Base-by-base conservation (phyloP, 2,888 invertebrate species). In the Ormyrus pomaceus region DNA sequence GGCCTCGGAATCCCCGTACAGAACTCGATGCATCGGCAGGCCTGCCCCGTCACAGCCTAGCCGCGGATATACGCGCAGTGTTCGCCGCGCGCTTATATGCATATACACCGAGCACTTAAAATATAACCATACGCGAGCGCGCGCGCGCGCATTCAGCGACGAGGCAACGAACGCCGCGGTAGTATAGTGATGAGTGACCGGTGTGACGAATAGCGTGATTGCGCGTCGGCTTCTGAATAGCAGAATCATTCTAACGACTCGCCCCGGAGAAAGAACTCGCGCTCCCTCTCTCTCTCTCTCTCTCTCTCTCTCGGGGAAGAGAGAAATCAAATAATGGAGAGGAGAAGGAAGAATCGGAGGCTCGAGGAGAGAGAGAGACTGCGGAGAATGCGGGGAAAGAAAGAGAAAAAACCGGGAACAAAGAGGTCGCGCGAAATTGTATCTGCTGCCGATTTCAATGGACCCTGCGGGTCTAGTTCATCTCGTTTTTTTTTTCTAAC, bases 191-290 rank as follows among this genome's bases (percentile, higher is more conserved):
- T 66, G 62, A 77, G 62, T 11, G 53, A 61, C 48, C 59, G 53
- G 56, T 19, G 55, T 70, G 64, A 69, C 69, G 76, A 69, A 77
- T 70, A 50, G 50, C 46, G 34, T 34, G 48, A 58, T 66, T 46
- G 19, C 48, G 46, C 13, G 45, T 19, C 46, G 58, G 46, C 59
- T 61, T 19, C 19, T 68, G 68, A 68, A 76, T 68, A 68, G 68
- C 68, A 51, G 50, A 76, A 76, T 66, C 61, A 53, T 51, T 59
- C 59, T 59, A 56, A 68, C 53, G 61, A 51, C 51, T 34, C 34
- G 51, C 8, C 45, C 34, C 51, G 8, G 46, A 46, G 61, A 53
- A 61, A 61, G 34, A 71, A 34, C 34, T 34, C 34, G 34, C 34
- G 34, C 34, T 34, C 34, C 1, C 34, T 19, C 19, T 19, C 34